Conservation (phyloP, 2,113 vertebrate species). For the Alethe castanea region DNA sequence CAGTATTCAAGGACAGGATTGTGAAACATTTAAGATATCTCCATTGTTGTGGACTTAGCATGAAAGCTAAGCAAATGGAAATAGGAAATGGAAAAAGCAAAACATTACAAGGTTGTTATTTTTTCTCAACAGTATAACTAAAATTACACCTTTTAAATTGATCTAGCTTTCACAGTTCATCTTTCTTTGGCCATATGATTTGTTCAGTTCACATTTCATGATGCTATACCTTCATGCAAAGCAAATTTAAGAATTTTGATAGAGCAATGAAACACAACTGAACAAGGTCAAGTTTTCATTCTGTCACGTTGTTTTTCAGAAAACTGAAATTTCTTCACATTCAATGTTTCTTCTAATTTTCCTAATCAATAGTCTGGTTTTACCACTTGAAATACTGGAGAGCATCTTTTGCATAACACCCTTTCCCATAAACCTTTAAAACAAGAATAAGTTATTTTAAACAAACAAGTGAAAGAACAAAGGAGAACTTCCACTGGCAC, state of each 20-base stretch:
- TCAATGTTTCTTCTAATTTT: not conserved
- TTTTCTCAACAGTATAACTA: not conserved
- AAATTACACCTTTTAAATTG: not conserved
- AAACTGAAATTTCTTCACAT: not conserved
- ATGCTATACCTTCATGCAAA: not conserved
- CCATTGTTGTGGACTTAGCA: not conserved
- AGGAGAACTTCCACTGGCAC: not conserved
- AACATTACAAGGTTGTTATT: not conserved
- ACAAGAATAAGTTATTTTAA: not conserved
- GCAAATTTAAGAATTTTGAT: not conserved
- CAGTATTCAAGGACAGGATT: not conserved
- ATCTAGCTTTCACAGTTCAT: not conserved
- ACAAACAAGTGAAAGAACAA: not conserved
- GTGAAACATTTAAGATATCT: not conserved
- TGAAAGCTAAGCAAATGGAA: not conserved
- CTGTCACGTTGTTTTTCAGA: not conserved
- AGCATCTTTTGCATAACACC: not conserved
- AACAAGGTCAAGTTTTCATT: not conserved
- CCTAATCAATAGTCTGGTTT: not conserved
- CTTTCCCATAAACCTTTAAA: not conserved
- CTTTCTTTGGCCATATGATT: not conserved
- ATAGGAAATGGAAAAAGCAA: not conserved
- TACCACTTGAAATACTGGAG: not conserved
- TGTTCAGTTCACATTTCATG: not conserved
- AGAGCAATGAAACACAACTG: not conserved